A percentile compares a stretch with the other conserved stretches of the same genome.
Evolutionary conservation across 2,888 invertebrate species (phyloP).

Genomic region (Asteroscopus sphinx): DNA sequence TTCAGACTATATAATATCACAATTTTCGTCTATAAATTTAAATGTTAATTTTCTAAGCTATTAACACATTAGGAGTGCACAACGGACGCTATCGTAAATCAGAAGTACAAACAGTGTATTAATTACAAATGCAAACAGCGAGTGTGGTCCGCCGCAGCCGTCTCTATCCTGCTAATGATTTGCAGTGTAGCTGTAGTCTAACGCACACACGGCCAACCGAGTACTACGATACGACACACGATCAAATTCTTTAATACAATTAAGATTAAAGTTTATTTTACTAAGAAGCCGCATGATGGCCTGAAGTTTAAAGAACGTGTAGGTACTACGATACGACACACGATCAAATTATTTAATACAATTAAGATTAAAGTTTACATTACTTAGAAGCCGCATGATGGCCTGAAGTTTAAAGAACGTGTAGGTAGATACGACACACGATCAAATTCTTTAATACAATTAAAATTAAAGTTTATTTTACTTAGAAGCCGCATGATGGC

Average conservation of each 20-base stretch:
- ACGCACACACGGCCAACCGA: slow-evolving; percentile 47
- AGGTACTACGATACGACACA: slow-evolving; percentile 33
- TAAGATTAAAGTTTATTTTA: too few species aligned
- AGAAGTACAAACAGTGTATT: slow-evolving; percentile 89
- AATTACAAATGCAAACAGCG: slow-evolving; percentile 90
- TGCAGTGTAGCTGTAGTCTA: slow-evolving; percentile 77
- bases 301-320: too few species aligned
- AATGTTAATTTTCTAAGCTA: slow-evolving; percentile 83
- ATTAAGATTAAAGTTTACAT: too few species aligned
- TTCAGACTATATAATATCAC: background rate
- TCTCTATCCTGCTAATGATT: slow-evolving; percentile 89
- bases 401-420: too few species aligned
- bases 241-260: slow-evolving; percentile 1
- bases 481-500: too few species aligned
- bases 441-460: slow-evolving; percentile 1
- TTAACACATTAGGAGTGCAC: slow-evolving; percentile 87
- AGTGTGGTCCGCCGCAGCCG: slow-evolving; percentile 87
- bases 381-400: too few species aligned
- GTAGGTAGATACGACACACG: slow-evolving; percentile 29
- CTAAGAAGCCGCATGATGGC: too few species aligned
- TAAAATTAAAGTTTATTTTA: too few species aligned
- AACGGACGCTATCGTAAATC: slow-evolving; percentile 87
- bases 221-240: slow-evolving; percentile 31
- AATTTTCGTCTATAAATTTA: slow-evolving; percentile 39
- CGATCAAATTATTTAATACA: slow-evolving; percentile 1